phyloP scores from a whole-genome alignment of 2,113 vertebrate species.

The Lipophrys pholis region DNA sequence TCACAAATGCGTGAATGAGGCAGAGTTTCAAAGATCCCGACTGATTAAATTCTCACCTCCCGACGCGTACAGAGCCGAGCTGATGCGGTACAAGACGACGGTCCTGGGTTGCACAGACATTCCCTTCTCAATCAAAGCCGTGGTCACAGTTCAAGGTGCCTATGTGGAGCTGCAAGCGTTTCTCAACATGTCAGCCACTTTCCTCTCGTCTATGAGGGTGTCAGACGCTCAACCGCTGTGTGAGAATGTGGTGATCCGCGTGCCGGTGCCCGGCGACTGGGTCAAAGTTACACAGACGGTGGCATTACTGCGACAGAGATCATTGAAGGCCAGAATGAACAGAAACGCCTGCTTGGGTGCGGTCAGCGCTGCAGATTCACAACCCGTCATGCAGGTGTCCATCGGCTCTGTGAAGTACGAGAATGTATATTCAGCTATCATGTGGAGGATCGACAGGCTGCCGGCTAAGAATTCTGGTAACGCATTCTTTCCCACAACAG shows the following conservation, averaged over 20 bases:
- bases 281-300: slow-evolving; percentile 92
- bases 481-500: not conserved
- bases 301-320: slow-evolving; percentile 92
- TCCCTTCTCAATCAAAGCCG: slow-evolving; percentile 91
- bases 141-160: slow-evolving; percentile 92
- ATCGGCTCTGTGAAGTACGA: slow-evolving; percentile 95
- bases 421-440: slow-evolving; percentile 91
- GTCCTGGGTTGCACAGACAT: slow-evolving; percentile 80
- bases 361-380: slow-evolving; percentile 84
- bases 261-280: slow-evolving; percentile 93
- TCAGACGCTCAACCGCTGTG: slow-evolving; percentile 81
- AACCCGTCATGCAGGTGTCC: slow-evolving; percentile 92
- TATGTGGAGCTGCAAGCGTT: slow-evolving; percentile 95
- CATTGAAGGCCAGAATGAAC: slow-evolving; percentile 95
- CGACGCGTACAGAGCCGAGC: slow-evolving; percentile 91
- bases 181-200: slow-evolving; percentile 86
- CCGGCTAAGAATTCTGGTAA: slow-evolving; percentile 95
- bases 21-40: slow-evolving; percentile 86
- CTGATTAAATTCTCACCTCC: slow-evolving; percentile 90
- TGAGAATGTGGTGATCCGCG: slow-evolving; percentile 89
- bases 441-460: slow-evolving; percentile 97
- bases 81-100: slow-evolving; percentile 91
- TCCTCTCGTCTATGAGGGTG: slow-evolving; percentile 45
- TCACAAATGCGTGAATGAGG: slow-evolving; percentile 88
- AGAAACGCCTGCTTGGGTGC: slow-evolving; percentile 91